Percentiles rank a stretch among this genome's conserved stretches.
phyloP scores from a whole-genome alignment of 2,797 vertebrate genomes.

The Silurus lanzhouensis region DNA sequence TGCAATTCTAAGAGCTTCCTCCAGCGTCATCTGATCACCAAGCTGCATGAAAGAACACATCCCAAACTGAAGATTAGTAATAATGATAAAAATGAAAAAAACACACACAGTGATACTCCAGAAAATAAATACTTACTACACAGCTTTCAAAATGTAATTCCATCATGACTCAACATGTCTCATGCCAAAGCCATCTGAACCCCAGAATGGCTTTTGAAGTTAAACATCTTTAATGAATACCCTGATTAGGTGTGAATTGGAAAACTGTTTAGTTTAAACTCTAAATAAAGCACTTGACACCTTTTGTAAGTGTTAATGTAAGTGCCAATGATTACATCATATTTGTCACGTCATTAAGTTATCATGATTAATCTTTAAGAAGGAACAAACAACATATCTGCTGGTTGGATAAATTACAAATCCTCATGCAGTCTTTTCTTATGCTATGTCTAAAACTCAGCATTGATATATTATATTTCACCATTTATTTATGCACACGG shows the following conservation, averaged over 20 bases:
- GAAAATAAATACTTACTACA: too few relatives aligned
- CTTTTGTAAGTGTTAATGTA: slow-evolving; percentile 2
- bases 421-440: too few relatives aligned
- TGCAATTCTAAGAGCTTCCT: slow-evolving; percentile 97
- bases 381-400: too few relatives aligned
- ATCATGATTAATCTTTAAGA: slow-evolving; percentile 25
- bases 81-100: not conserved
- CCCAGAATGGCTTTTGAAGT: not conserved
- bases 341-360: not conserved
- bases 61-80: not conserved
- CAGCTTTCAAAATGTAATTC: not conserved
- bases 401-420: too few relatives aligned
- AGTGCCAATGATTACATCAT: slow-evolving; percentile 1
- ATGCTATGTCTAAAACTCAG: too few relatives aligned
- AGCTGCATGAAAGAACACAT: slow-evolving; percentile 73
- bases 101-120: not conserved
- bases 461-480: too few relatives aligned
- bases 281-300: slow-evolving; percentile 3
- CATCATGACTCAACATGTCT: not conserved
- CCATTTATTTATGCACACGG: too few relatives aligned
- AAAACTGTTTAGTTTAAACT: not conserved
- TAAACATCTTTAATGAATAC: not conserved
- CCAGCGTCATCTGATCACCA: slow-evolving; percentile 92
- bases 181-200: not conserved
- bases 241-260: slow-evolving; percentile 28